Evolutionary conservation across 2,113 vertebrate genomes (phyloP), one percentile per base, ranked within the genome.

Genomic region (Antechinus flavipes): DNA sequence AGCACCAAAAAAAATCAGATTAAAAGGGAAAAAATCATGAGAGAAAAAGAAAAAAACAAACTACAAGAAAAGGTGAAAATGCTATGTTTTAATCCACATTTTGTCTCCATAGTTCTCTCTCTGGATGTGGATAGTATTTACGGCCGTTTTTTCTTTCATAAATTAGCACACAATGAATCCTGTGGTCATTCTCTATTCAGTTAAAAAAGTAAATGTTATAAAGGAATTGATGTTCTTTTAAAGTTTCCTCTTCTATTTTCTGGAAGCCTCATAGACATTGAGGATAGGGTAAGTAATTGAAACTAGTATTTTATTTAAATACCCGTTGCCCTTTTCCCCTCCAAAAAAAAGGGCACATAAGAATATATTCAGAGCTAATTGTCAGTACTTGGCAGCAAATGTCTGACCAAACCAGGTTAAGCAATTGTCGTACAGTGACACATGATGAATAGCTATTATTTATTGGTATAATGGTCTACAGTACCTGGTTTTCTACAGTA

Each of bases 381-480:
- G 90, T 97, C 49, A 30, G 16, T 8, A 55, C 26, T 76, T 93
- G 90, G 42, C 76, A 0, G 0, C 90, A 50, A 54, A n/a, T 91
- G 14, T 89, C 30, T 61, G 54, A 90, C 68, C 93, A 89, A 84
- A 1, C 53, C 26, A 11, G 10, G 50, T 27, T 92, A 19, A 27
- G 27, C 61, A 55, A 58, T 91, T 92, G n/a, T 84, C 8, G 24
- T 2, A 10, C 47, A 46, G 30, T 93, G 89, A 47, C n/a, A 12
- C 8, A 35, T 92, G 56, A 92, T 90, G 96, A 94, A 93, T 1
- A 91, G 89, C 54, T 55, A 30, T 90, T 97, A 53, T 97, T 94
- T 12, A 26, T 0, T 11, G 91, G 12, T 2, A 53, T 61, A 96
- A 96, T 76, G 90, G 11, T 12, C 91, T 42, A 91, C 8, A 84